Percentiles rank a stretch among this genome's conserved stretches.
These are phyloP conservation scores for Lagenorhynchus albirostris DNA, from an alignment of 2,113 vertebrate genomes.

Conservation along the genomic window DNA sequence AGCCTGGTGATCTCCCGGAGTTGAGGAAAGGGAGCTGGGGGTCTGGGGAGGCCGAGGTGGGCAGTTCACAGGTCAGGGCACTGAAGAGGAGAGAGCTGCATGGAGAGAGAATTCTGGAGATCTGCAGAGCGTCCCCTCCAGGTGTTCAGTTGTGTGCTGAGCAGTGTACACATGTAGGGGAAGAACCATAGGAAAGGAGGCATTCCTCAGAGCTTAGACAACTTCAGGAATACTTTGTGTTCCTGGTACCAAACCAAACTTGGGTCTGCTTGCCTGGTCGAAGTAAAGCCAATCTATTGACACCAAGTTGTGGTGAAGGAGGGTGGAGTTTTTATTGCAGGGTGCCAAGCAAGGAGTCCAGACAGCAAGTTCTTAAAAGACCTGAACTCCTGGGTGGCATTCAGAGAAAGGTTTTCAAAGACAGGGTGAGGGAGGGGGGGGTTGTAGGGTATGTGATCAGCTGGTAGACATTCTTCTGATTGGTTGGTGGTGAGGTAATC, in stretches of 20 bases:
- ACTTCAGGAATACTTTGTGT: neutral
- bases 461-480: neutral
- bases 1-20: neutral
- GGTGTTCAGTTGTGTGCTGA: no score
- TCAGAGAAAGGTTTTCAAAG: neutral
- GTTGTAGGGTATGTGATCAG: neutral
- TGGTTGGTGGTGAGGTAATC: neutral
- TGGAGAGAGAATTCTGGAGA: neutral
- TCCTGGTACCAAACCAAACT: neutral
- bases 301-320: no score
- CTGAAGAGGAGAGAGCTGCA: neutral
- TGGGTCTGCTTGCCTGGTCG: neutral
- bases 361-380: neutral
- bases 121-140: neutral
- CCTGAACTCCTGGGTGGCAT: neutral
- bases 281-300: no score
- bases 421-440: neutral
- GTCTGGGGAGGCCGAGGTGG: neutral
- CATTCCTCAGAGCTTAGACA: neutral
- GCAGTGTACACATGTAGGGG: accelerated
- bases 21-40: no score
- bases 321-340: neutral
- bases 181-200: neutral
- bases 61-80: neutral
- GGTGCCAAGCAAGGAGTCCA: neutral